These are phyloP conservation scores for Anabacerthia variegaticeps DNA, from an alignment of 2,797 vertebrate species.

Conservation along the genomic window DNA sequence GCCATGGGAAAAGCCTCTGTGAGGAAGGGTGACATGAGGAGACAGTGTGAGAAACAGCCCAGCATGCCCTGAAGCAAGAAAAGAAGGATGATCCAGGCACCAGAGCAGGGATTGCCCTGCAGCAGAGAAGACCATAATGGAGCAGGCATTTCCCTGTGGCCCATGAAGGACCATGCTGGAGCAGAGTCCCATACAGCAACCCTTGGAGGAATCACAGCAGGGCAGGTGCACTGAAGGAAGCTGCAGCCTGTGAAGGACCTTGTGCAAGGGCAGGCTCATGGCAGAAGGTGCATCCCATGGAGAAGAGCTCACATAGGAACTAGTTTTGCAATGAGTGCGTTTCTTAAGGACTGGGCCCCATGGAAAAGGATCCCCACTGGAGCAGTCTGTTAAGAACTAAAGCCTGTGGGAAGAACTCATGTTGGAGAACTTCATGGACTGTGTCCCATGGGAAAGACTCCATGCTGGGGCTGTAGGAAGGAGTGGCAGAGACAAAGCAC, in stretches of 20 bases:
- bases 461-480: neutral
- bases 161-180: neutral
- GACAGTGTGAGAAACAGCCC: neutral
- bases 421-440: rapidly evolving
- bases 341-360: neutral
- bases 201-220: neutral
- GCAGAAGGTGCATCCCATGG: neutral
- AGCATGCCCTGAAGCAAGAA: rapidly evolving
- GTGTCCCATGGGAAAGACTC: neutral
- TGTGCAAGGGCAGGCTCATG: neutral
- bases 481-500: neutral
- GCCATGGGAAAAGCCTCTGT: neutral
- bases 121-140: rapidly evolving
- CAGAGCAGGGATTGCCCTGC: rapidly evolving
- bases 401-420: neutral
- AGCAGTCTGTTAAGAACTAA: neutral
- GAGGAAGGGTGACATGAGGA: neutral
- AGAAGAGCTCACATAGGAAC: neutral
- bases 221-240: neutral
- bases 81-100: neutral
- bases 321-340: neutral
- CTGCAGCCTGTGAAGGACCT: neutral
- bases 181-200: neutral
- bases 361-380: too few species aligned
- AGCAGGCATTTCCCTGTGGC: neutral